Base-by-base conservation (phyloP, 2,888 invertebrate genomes). In the Tenthredo distinguenda region DNA sequence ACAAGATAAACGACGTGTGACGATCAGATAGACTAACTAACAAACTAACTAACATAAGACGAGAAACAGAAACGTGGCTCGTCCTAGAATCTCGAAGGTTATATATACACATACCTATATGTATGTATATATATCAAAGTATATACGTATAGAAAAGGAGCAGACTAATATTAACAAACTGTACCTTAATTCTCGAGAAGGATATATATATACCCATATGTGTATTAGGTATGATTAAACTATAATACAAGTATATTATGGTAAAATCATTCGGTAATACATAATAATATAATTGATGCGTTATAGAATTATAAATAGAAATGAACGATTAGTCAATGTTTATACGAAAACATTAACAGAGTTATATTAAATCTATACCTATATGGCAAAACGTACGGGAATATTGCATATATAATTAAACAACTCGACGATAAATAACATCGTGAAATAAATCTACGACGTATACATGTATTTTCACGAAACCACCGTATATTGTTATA, bases 281-380 rank as follows among this genome's bases (percentile, higher is more conserved):
- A 55, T 58, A 55, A 58, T 58, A 37, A 10, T 68, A 71, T 55
- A 21, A 55, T 58, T n/a, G 26, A 81, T 62, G 37, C 58, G 81
- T 40, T 58, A 37, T 40, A 40, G 34, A 50, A 62, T 62, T 81
- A 81, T 81, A 81, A 81, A 81, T 81, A 81, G 81, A 81, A 62
- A 62, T 81, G 81, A 81, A 62, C 62, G 31, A 55, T 77, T 55
- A 50, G 77, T 77, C 31, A 77, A 77, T 31, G 77, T 77, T 34
- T 77, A 74, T 43, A 68, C 34, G 12, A 74, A 40, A 43, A 43
- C 7, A 74, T 34, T 15, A 34, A 55, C 55, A 55, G 7, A 55
- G 18, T 55, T 47, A 47, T 47, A 47, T 47, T 47, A 3, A 0
- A 47, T 47, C 12, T 47, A 12, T 47, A 47, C 15, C 47, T 15